Evolutionary conservation across 23 tunicate genomes (phyloP), one percentile per base, ranked within the genome.

Genomic region (Oikopleura dioica): DNA sequence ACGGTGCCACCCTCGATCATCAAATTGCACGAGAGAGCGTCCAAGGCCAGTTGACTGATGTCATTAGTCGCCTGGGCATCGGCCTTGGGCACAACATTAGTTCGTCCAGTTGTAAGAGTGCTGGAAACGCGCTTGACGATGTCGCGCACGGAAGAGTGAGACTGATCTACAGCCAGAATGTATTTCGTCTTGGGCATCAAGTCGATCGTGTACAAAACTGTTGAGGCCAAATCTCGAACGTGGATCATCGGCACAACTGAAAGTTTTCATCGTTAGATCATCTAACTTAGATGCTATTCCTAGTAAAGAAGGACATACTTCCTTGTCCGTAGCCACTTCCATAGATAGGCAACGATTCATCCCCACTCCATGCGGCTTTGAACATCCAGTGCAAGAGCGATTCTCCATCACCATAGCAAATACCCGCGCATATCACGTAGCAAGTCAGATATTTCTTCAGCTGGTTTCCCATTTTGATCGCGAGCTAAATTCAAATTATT

Each of bases 281-380:
- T n/a, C n/a, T n/a, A n/a, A n/a, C n/a, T n/a, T n/a, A n/a, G n/a
- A n/a, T n/a, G n/a, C n/a, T n/a, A n/a, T n/a, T n/a, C n/a, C n/a
- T n/a, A n/a, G n/a, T n/a, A n/a, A n/a, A n/a, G n/a, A n/a, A n/a
- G n/a, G n/a, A n/a, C n/a, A n/a, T n/a, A n/a, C n/a, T n/a, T n/a
- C n/a, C n/a, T n/a, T n/a, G n/a, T n/a, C n/a, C n/a, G n/a, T n/a
- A 85, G 30, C 97, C 97, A 37, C 84, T 82, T n/a, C 97, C 97
- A 68, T 84, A 91, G 50, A 86, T 82, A 38, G 81, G 97, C 23
- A 91, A 77, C 4, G 92, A 84, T 23, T 87, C 84, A 35, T 85
- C 82, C n/a, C 97, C 97, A 35, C 82, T 38, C 97, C 97, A 91
- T 31, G 97, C 97, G 0, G 84, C 92, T 80, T 91, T 91, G 79